phyloP scores from a whole-genome alignment of 2,113 vertebrate genomes.

The Lynx canadensis region DNA sequence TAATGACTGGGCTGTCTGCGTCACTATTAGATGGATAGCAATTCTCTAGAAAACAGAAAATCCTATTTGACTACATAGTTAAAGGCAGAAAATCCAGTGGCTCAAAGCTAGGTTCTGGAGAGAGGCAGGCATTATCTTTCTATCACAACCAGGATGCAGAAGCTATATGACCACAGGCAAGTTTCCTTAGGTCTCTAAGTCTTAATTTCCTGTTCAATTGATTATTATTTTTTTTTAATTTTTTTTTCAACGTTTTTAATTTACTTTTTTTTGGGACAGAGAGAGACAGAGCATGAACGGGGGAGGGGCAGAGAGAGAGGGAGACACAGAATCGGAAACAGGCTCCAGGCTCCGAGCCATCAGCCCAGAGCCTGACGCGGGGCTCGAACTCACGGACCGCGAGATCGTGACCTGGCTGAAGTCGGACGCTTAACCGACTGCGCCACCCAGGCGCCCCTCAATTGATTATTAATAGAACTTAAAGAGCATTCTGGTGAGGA shows the following conservation, averaged over 20 bases:
- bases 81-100: neutral
- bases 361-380: too few relatives aligned
- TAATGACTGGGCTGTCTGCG: neutral
- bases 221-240: too few relatives aligned
- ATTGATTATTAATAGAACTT: neutral
- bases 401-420: too few relatives aligned
- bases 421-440: too few relatives aligned
- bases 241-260: too few relatives aligned
- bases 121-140: neutral
- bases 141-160: accelerated
- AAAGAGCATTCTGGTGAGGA: neutral
- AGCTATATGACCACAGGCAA: accelerated
- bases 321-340: too few relatives aligned
- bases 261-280: too few relatives aligned
- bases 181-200: neutral
- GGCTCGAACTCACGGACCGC: too few relatives aligned
- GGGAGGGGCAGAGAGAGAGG: too few relatives aligned
- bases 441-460: too few relatives aligned
- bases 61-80: neutral
- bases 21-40: neutral
- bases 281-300: too few relatives aligned
- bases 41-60: conserved; percentile 28
- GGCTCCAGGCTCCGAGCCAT: too few relatives aligned
- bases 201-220: neutral
- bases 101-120: neutral